Conservation (phyloP, 2,888 invertebrate species). For the Xanthia togata region DNA sequence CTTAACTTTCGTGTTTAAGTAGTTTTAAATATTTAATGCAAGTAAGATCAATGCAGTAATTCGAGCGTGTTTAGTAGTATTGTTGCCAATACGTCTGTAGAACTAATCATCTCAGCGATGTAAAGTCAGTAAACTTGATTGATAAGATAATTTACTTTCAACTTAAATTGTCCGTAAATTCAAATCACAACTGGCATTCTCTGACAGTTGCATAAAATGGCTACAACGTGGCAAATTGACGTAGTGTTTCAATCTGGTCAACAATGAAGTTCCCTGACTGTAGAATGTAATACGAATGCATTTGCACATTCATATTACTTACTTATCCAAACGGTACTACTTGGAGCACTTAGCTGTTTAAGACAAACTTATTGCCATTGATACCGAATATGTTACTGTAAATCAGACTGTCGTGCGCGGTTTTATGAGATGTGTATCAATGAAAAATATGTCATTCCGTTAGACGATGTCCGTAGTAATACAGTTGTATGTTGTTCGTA, state of each 20-base stretch:
- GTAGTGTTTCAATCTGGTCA: slow-evolving; percentile 10
- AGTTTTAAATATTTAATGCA: background rate
- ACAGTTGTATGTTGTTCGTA: slow-evolving; percentile 83
- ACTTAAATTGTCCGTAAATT: background rate
- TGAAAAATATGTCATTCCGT: slow-evolving; percentile 87
- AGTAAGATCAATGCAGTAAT: background rate
- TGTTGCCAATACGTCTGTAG: background rate
- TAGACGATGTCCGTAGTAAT: slow-evolving; percentile 78
- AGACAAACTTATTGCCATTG: slow-evolving; percentile 78
- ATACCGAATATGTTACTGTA: slow-evolving; percentile 82
- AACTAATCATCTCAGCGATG: background rate
- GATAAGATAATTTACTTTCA: no score
- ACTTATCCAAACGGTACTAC: slow-evolving; percentile 57
- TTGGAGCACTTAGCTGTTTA: slow-evolving; percentile 73
- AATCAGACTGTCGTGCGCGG: slow-evolving; percentile 80
- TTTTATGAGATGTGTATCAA: slow-evolving; percentile 84
- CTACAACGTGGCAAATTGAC: background rate
- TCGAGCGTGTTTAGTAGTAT: no score
- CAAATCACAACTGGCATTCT: background rate
- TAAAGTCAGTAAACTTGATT: background rate
- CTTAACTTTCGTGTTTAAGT: background rate
- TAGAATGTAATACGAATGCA: slow-evolving; percentile 20
- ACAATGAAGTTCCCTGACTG: slow-evolving; percentile 20
- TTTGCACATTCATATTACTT: slow-evolving; percentile 61
- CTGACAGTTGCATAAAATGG: slow-evolving; percentile 5